Percentiles rank a stretch among this genome's conserved stretches.
Conservation (phyloP, 2,888 invertebrate genomes). For the Amiota minor region DNA sequence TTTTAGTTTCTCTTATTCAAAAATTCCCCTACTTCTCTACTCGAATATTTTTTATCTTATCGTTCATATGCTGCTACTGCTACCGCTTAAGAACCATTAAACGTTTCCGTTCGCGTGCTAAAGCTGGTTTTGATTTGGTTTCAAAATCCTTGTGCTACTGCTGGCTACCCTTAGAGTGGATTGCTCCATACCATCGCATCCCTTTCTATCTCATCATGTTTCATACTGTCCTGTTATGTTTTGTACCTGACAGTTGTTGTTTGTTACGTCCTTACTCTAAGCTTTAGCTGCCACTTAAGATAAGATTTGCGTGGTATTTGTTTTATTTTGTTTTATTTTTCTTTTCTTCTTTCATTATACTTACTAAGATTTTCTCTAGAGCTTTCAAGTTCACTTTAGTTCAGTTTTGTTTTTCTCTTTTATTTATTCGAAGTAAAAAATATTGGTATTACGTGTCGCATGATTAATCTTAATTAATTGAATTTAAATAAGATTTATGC, state of each 20-base stretch:
- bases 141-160: neutral
- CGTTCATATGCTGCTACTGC: neutral
- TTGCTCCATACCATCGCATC: no score
- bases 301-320: conserved; percentile 42
- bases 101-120: conserved; percentile 48
- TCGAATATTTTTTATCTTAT: no score
- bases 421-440: conserved; percentile 46
- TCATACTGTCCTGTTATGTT: no score
- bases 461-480: conserved; percentile 59
- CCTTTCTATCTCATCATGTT: no score
- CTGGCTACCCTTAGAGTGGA: neutral
- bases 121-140: conserved; percentile 44
- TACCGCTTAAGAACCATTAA: conserved; percentile 53
- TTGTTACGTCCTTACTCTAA: conserved; percentile 32
- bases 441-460: conserved; percentile 54
- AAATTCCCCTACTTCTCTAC: no score
- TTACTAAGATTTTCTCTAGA: neutral
- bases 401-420: conserved; percentile 1
- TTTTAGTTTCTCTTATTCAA: no score
- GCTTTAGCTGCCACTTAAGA: conserved; percentile 43
- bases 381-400: no score
- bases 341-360: conserved; percentile 26
- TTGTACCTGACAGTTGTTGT: no score
- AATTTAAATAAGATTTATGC: conserved; percentile 53
- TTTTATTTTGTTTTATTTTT: neutral